These are phyloP conservation scores for Perdita meconis DNA, from an alignment of 2,888 invertebrate species.

Conservation along the genomic window DNA sequence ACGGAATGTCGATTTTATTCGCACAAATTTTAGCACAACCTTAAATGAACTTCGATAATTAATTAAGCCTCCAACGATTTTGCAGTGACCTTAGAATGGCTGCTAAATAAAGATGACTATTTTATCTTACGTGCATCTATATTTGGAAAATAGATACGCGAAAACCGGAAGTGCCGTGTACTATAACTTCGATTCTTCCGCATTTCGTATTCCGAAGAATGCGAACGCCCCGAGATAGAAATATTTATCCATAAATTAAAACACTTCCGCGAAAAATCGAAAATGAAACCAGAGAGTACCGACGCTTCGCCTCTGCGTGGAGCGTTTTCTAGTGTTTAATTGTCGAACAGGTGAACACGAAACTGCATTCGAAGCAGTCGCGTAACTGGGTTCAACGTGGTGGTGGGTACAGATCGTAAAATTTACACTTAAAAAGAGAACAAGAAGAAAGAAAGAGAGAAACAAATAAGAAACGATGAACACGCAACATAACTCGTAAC, in stretches of 20 bases:
- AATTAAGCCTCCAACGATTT: neutral
- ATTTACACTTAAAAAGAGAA: conserved; percentile 60
- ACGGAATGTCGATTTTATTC: too few relatives aligned
- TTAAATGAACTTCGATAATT: too few relatives aligned
- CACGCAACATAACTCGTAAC: conserved; percentile 55
- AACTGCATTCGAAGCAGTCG: conserved; percentile 59
- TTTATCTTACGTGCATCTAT: too few relatives aligned
- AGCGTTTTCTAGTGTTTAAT: conserved; percentile 63
- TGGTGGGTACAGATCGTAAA: conserved; percentile 78
- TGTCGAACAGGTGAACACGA: conserved; percentile 33
- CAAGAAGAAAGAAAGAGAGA: conserved; percentile 12
- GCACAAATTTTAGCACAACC: too few relatives aligned
- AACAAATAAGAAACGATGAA: conserved; percentile 18
- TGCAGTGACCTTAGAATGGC: neutral
- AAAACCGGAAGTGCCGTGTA: neutral
- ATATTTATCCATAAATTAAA: neutral
- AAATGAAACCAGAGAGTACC: neutral
- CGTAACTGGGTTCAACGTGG: conserved; percentile 77
- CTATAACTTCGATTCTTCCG: conserved; percentile 16
- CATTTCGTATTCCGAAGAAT: neutral
- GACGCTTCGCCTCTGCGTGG: conserved; percentile 48
- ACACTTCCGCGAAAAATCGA: neutral
- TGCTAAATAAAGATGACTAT: too few relatives aligned
- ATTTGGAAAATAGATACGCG: neutral
- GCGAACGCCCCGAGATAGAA: neutral